These are phyloP conservation scores for Oxyteleia sp. DNA, from an alignment of 2,888 invertebrate genomes.

Conservation along the genomic window DNA sequence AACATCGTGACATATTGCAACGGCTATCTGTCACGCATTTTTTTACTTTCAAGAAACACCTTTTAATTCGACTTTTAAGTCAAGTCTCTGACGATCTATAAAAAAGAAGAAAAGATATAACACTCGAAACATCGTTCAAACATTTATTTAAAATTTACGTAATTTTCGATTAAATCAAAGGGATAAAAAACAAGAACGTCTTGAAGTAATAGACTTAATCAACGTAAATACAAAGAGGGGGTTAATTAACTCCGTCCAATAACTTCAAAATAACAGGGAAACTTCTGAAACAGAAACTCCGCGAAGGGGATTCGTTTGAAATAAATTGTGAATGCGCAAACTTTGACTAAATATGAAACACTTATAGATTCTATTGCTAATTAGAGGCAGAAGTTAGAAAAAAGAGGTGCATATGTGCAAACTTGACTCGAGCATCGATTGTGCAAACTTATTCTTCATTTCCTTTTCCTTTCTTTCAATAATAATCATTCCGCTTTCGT, in stretches of 20 bases:
- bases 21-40: too few relatives aligned
- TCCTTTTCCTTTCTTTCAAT: too few relatives aligned
- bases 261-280: constrained; percentile 45
- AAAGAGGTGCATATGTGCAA: neutral
- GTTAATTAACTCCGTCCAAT: constrained; percentile 48
- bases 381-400: neutral
- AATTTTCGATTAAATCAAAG: too few relatives aligned
- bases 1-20: too few relatives aligned
- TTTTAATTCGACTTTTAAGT: too few relatives aligned
- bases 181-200: neutral
- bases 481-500: too few relatives aligned
- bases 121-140: neutral
- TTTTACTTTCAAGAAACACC: too few relatives aligned
- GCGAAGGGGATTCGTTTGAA: constrained; percentile 15
- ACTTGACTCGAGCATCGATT: neutral
- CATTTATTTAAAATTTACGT: neutral
- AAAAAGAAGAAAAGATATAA: too few relatives aligned
- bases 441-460: neutral
- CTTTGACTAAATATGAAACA: constrained; percentile 16
- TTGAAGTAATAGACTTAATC: constrained; percentile 17
- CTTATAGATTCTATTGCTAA: constrained; percentile 20
- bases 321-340: constrained; percentile 35
- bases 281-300: constrained; percentile 33
- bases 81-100: too few relatives aligned
- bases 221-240: constrained; percentile 31